Conservation (phyloP, 2,113 vertebrate genomes). For the Malaclemys terrapin region DNA sequence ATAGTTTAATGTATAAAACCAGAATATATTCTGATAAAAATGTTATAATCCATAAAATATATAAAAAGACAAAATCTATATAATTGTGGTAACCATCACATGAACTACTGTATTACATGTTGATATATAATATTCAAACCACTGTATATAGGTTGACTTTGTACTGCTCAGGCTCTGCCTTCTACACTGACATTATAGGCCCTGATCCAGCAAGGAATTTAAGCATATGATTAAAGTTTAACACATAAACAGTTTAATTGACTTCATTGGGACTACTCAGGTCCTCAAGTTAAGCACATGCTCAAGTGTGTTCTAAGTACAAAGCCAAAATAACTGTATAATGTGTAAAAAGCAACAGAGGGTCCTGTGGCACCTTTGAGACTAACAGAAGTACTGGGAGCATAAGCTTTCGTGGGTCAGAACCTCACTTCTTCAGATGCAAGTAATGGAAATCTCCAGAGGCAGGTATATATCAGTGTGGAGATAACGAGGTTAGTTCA, state of each 20-base stretch:
- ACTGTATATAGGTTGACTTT: background rate
- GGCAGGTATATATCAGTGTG: too few species aligned
- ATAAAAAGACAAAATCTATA: background rate
- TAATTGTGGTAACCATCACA: background rate
- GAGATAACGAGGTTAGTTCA: too few species aligned
- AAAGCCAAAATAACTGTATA: slow-evolving; percentile 39
- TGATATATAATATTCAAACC: background rate
- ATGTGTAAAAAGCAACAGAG: too few species aligned
- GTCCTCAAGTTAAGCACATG: background rate
- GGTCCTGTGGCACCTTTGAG: too few species aligned
- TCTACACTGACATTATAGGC: background rate
- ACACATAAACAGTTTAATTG: fast-evolving
- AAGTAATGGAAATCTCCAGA: too few species aligned
- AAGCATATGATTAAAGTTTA: background rate
- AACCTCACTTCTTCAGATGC: too few species aligned
- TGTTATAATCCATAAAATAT: background rate
- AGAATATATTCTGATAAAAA: background rate
- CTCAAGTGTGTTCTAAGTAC: slow-evolving; percentile 40
- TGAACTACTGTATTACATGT: background rate
- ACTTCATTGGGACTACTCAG: background rate
- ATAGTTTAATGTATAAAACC: slow-evolving; percentile 26
- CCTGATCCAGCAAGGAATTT: background rate
- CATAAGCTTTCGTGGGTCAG: too few species aligned
- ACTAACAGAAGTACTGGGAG: too few species aligned
- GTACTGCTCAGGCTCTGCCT: background rate